These are phyloP conservation scores for Cinclus cinclus DNA, from an alignment of 2,113 vertebrate genomes.

Conservation along the genomic window DNA sequence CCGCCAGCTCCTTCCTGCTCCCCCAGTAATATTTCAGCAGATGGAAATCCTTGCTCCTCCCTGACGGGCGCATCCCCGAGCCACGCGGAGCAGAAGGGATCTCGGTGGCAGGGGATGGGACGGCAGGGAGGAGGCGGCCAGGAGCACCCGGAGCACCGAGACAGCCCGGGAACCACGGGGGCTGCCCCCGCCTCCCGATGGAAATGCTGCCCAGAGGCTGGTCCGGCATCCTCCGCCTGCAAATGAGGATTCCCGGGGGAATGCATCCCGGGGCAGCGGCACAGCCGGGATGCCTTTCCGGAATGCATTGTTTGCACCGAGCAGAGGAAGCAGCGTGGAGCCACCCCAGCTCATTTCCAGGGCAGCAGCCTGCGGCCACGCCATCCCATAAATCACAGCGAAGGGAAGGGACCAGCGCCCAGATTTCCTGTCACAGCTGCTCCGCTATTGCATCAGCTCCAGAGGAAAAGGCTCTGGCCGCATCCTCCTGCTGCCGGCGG, in stretches of 20 bases:
- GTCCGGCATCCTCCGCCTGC: not conserved
- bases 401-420: not conserved
- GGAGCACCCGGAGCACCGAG: fast-evolving
- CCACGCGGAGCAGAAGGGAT: too few relatives aligned
- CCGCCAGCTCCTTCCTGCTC: not conserved
- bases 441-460: not conserved
- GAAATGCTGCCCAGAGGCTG: not conserved
- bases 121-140: not conserved
- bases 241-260: not conserved
- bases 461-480: not conserved
- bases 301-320: not conserved
- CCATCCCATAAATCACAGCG: not conserved
- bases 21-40: not conserved
- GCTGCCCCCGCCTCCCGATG: not conserved
- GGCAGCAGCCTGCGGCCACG: not conserved
- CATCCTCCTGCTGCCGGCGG: fast-evolving
- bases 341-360: slow-evolving; percentile 18
- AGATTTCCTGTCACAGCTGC: slow-evolving; percentile 5
- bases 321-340: slow-evolving; percentile 41
- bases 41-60: not conserved
- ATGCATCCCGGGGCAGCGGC: not conserved
- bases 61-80: fast-evolving
- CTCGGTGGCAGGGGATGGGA: not conserved
- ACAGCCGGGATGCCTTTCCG: not conserved
- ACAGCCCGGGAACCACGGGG: not conserved